phyloP scores from a whole-genome alignment of 2,797 vertebrate genomes.

The Schizopygopsis malacanthus region DNA sequence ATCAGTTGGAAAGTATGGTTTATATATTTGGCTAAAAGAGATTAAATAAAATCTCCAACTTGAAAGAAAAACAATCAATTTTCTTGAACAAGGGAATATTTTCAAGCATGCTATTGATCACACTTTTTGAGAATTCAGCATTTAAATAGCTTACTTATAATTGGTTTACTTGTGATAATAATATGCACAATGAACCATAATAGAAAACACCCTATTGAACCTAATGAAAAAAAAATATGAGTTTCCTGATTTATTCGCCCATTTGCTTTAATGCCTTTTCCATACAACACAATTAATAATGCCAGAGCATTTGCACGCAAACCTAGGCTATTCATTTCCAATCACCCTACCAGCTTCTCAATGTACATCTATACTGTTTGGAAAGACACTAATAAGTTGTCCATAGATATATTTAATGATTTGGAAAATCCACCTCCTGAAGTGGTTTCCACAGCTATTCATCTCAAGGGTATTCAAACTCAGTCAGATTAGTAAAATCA shows the following conservation, averaged over 20 bases:
- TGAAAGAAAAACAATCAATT: background rate
- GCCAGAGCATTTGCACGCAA: slow-evolving; percentile 39
- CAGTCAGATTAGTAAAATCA: background rate
- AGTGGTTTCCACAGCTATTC: background rate
- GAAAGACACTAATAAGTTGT: background rate
- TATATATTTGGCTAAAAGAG: background rate
- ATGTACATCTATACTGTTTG: background rate
- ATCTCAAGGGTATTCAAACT: background rate
- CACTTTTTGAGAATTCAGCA: background rate
- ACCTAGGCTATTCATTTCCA: slow-evolving; percentile 41
- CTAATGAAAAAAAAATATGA: slow-evolving; percentile 46
- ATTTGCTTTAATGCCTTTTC: slow-evolving; percentile 28
- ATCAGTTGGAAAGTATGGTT: background rate
- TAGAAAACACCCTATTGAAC: slow-evolving; percentile 13
- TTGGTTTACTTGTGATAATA: background rate
- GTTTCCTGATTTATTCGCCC: slow-evolving; percentile 31
- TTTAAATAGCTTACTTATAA: background rate
- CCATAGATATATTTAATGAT: slow-evolving; percentile 18
- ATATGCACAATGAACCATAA: background rate
- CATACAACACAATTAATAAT: slow-evolving; percentile 23
- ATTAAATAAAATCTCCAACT: too few relatives aligned
- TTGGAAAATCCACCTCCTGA: slow-evolving; percentile 6
- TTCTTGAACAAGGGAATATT: background rate
- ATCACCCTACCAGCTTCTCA: background rate
- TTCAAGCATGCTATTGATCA: background rate